Conservation (phyloP, 2,888 invertebrate genomes). For the Prosapia bicincta region DNA sequence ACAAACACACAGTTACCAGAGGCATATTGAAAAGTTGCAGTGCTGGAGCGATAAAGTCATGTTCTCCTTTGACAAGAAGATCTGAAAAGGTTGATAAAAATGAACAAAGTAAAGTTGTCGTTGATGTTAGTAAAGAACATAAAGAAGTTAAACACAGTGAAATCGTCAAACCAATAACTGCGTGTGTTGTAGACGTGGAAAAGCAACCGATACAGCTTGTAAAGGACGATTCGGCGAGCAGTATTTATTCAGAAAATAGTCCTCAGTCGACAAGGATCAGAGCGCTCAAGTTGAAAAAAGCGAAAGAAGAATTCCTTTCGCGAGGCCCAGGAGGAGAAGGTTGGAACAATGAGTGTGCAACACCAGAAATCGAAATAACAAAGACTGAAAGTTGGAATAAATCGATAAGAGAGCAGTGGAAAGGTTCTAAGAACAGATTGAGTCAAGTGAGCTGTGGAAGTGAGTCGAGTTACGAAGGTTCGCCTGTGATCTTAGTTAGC, state of each 20-base stretch:
- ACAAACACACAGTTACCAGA: conserved; percentile 8
- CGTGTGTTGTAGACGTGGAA: not conserved
- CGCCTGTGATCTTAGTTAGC: conserved; percentile 32
- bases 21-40: conserved; percentile 47
- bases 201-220: not conserved
- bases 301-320: conserved; percentile 68
- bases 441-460: conserved; percentile 64
- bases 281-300: conserved; percentile 61
- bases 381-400: not conserved
- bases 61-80: conserved; percentile 18
- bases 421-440: conserved; percentile 43
- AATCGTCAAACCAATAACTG: not conserved
- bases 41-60: conserved; percentile 41
- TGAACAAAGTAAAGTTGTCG: not conserved
- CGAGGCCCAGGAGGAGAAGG: conserved; percentile 44
- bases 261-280: conserved; percentile 39
- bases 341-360: conserved; percentile 33
- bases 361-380: conserved; percentile 18
- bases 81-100: not conserved
- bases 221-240: not conserved
- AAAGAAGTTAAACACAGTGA: not conserved
- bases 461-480: conserved; percentile 51
- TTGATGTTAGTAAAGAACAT: not conserved
- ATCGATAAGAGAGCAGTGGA: conserved; percentile 28
- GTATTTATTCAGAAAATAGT: conserved; percentile 8